Conservation (phyloP, 2,888 invertebrate species). For the Aphodius granarius region DNA sequence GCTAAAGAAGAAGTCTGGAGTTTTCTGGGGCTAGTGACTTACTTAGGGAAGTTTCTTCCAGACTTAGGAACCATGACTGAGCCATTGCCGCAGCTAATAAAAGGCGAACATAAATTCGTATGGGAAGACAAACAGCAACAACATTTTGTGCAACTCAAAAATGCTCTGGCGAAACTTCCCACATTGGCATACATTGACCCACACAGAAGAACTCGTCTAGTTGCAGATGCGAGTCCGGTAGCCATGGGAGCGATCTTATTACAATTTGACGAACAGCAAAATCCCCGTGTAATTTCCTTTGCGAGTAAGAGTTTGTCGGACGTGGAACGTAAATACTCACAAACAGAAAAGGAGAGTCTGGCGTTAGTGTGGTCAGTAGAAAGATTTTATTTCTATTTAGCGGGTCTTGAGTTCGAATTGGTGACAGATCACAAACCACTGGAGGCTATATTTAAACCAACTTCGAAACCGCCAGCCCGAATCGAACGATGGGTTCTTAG, state of each 20-base stretch:
- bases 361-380: constrained; percentile 49
- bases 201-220: constrained; percentile 27
- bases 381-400: constrained; percentile 35
- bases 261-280: constrained; percentile 29
- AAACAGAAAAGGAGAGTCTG: constrained; percentile 46
- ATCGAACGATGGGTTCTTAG: constrained; percentile 33
- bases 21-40: constrained; percentile 30
- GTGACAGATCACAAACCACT: constrained; percentile 45
- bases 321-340: constrained; percentile 41
- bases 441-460: constrained; percentile 38
- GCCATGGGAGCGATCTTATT: constrained; percentile 37
- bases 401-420: constrained; percentile 34
- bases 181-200: constrained; percentile 37
- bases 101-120: constrained; percentile 18
- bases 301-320: constrained; percentile 38
- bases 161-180: constrained; percentile 22
- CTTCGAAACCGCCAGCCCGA: constrained; percentile 35
- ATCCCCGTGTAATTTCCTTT: constrained; percentile 18
- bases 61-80: constrained; percentile 25
- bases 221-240: constrained; percentile 40
- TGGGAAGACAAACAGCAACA: constrained; percentile 23
- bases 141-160: constrained; percentile 29
- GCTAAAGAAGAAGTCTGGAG: constrained; percentile 36
- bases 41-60: constrained; percentile 34
- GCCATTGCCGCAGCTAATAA: constrained; percentile 17